Evolutionary conservation across 92 coral and sea anemone genomes (phyloP), one percentile per base, ranked within the genome.

Genomic region (Isaurus tuberculatus): DNA sequence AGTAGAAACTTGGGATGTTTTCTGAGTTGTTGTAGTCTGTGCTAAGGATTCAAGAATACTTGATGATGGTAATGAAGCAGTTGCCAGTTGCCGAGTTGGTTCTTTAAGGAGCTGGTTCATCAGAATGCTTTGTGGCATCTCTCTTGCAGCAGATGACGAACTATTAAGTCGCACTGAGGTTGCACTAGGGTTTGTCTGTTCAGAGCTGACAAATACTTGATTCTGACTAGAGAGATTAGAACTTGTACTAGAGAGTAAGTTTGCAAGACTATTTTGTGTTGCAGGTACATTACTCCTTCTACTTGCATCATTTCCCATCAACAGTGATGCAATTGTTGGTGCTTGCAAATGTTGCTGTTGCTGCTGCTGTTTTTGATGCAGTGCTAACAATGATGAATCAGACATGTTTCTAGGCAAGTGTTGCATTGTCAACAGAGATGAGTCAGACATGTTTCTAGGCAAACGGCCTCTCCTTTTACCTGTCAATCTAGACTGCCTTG

Each of bases 361-460:
- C 33, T 37, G 58, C 53, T 43, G 81, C 9, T 61, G 84, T 22
- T 65, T 72, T 17, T 65, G 85, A n/a, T 86, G 85, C 65, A 73
- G 26, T 64, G 60, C 25, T 5, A 65, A 82, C 51, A 33, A 36
- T 8, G 79, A 78, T 26, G 91, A 85, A 65, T 91, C 95, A 8
- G 92, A 86, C 84, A 88, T 83, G 49, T 85, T 91, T 72, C 93
- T 89, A 29, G 79, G 90, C 26, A 88, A 89, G 36, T 91, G 88
- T 17, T 87, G 84, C 84, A 97, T 80, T 83, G 83, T 86, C 87
- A 94, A 57, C 30, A 97, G 83, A 57, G 98, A 95, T 25, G 99
- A 94, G 75, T 97, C 99, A 4, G 99, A 97, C 91, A 93, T 92
- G 74, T 94, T 94, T 9, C 99, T 93, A 2, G 98, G 97, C 3